phyloP scores from a whole-genome alignment of 2,888 invertebrate species.

The Cantharis flavilabris region DNA sequence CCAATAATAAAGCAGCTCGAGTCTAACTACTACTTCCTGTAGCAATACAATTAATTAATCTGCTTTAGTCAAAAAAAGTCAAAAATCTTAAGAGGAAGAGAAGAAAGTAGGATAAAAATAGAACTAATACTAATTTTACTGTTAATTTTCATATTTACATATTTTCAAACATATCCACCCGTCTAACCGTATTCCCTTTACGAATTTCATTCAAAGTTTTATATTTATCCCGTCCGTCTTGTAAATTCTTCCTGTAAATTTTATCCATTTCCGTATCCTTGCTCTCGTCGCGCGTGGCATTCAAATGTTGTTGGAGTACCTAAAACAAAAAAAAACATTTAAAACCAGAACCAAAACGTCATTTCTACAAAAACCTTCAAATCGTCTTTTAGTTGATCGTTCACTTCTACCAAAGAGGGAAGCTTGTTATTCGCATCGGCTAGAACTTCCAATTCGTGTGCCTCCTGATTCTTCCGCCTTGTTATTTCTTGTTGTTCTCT shows the following conservation, averaged over 20 bases:
- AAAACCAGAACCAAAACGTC: not conserved
- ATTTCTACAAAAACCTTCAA: conserved; percentile 40
- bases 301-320: conserved; percentile 47
- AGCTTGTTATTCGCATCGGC: conserved; percentile 44
- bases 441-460: conserved; percentile 42
- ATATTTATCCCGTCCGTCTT: conserved; percentile 50
- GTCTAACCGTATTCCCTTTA: conserved; percentile 51
- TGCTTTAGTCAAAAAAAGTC: too few species aligned
- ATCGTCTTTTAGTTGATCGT: conserved; percentile 48
- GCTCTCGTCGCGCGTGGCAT: conserved; percentile 43
- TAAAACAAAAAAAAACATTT: conserved; percentile 33
- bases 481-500: conserved; percentile 38
- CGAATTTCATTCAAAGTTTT: conserved; percentile 52
- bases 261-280: conserved; percentile 49
- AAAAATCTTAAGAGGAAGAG: not conserved
- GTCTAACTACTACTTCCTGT: too few species aligned
- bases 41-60: too few species aligned
- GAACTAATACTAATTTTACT: not conserved
- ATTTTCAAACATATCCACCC: conserved; percentile 54
- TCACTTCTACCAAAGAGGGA: conserved; percentile 47
- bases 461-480: conserved; percentile 34
- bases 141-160: conserved; percentile 37
- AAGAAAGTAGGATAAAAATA: not conserved
- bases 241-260: conserved; percentile 50
- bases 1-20: too few species aligned